Percentiles rank a stretch among this genome's conserved stretches.
These are phyloP conservation scores for Rhagonycha lutea DNA, from an alignment of 2,888 invertebrate species.

Conservation along the genomic window DNA sequence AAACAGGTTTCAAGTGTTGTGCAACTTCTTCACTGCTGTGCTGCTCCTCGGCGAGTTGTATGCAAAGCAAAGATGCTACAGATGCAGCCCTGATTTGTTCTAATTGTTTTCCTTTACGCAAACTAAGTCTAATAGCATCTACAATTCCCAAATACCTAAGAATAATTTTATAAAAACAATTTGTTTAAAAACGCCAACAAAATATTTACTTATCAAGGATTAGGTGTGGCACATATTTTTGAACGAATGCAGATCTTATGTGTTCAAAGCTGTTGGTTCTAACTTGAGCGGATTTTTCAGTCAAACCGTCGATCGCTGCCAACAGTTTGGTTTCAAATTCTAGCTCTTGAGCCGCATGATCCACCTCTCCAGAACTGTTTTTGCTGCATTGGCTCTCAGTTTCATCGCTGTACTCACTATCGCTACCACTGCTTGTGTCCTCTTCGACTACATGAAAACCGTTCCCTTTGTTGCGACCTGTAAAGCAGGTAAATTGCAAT, in stretches of 20 bases:
- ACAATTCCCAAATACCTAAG: conserved; percentile 71
- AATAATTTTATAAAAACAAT: not conserved
- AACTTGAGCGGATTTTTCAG: conserved; percentile 87
- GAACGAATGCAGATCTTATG: conserved; percentile 74
- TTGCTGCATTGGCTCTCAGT: conserved; percentile 73
- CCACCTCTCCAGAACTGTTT: conserved; percentile 54
- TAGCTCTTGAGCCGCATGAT: conserved; percentile 69
- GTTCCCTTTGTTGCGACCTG: conserved; percentile 37
- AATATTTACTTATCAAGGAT: conserved; percentile 68
- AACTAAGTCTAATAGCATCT: conserved; percentile 79
- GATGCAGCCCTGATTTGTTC: conserved; percentile 85
- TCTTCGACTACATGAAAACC: conserved; percentile 58
- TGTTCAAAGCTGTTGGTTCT: conserved; percentile 73
- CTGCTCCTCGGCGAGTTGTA: conserved; percentile 76
- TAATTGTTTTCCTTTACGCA: conserved; percentile 81
- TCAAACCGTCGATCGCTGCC: conserved; percentile 84
- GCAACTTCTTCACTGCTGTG: conserved; percentile 69
- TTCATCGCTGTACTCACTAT: conserved; percentile 76
- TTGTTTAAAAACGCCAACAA: not conserved
- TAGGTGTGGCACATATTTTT: conserved; percentile 78
- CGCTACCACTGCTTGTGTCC: conserved; percentile 79
- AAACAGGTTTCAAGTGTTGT: conserved; percentile 71
- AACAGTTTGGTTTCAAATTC: conserved; percentile 84
- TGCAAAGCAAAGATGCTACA: conserved; percentile 76
- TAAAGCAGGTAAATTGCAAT: not conserved